These are phyloP conservation scores for Scaptomyza parva DNA, from an alignment of 2,888 invertebrate species.

Conservation along the genomic window DNA sequence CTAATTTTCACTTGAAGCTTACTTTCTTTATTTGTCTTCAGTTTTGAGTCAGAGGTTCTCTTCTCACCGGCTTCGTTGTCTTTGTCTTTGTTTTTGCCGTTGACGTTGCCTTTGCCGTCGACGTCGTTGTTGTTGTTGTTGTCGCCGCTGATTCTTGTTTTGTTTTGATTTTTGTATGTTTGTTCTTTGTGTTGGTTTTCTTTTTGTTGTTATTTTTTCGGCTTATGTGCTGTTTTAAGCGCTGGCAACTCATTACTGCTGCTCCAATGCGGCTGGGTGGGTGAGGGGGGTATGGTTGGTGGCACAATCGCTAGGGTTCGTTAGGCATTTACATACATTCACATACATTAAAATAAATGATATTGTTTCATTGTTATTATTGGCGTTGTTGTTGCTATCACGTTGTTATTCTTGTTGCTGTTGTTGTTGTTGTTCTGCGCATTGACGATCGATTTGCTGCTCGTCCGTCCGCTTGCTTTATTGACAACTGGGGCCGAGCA, in stretches of 20 bases:
- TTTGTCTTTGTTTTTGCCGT: conserved; percentile 10
- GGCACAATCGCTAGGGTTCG: conserved; percentile 16
- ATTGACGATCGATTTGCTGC: conserved; percentile 32
- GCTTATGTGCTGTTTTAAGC: conserved; percentile 24
- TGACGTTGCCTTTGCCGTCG: neutral
- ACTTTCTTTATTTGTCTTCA: conserved; percentile 59
- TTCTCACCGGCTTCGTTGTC: conserved; percentile 39
- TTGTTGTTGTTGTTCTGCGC: neutral
- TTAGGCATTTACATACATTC: conserved; percentile 28
- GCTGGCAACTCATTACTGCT: conserved; percentile 41
- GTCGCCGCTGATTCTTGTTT: conserved; percentile 16
- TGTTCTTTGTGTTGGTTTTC: conserved; percentile 11
- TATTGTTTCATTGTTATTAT: conserved; percentile 47
- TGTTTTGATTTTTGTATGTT: conserved; percentile 35
- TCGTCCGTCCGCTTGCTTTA: conserved; percentile 38
- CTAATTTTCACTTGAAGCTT: conserved; percentile 67
- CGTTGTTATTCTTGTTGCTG: conserved; percentile 19
- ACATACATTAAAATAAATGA: conserved; percentile 26
- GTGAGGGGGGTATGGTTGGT: neutral
- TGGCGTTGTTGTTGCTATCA: conserved; percentile 27
- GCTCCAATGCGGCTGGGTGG: conserved; percentile 8
- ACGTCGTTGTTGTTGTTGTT: neutral
- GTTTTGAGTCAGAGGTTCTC: conserved; percentile 36
- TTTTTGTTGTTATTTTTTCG: conserved; percentile 19
- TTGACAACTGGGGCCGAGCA: conserved; percentile 41